These are phyloP conservation scores for Eucera pruinosa DNA, from an alignment of 2,888 invertebrate genomes.

Conservation along the genomic window DNA sequence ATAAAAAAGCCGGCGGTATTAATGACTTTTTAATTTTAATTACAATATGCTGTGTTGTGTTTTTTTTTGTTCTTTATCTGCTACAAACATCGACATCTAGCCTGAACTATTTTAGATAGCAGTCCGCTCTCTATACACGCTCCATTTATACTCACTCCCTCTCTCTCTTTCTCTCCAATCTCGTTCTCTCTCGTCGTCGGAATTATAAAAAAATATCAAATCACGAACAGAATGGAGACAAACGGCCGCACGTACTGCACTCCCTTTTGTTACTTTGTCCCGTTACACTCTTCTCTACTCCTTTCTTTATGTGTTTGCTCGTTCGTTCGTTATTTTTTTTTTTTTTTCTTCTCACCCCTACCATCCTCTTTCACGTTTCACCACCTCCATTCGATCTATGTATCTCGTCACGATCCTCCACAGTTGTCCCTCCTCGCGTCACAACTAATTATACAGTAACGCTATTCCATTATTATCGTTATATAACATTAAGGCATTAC, in stretches of 20 bases:
- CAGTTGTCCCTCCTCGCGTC: slow-evolving; percentile 51
- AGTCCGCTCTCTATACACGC: slow-evolving; percentile 80
- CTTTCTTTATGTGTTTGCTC: slow-evolving; percentile 8
- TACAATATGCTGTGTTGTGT: slow-evolving; percentile 81
- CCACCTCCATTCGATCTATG: too few species aligned
- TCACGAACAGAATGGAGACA: slow-evolving; percentile 78
- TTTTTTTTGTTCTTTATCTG: slow-evolving; percentile 78
- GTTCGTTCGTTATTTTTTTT: not conserved
- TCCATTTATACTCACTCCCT: slow-evolving; percentile 58
- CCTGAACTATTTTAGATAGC: slow-evolving; percentile 84
- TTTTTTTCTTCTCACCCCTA: slow-evolving; percentile 1
- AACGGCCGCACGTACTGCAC: slow-evolving; percentile 58
- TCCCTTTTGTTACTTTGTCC: slow-evolving; percentile 16
- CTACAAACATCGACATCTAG: slow-evolving; percentile 84
- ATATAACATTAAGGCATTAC: slow-evolving; percentile 84
- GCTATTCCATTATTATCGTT: slow-evolving; percentile 81
- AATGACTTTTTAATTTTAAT: slow-evolving; percentile 83
- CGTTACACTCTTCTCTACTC: slow-evolving; percentile 2
- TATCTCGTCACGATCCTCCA: not conserved
- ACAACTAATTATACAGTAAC: slow-evolving; percentile 78
- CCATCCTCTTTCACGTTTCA: slow-evolving; percentile 3
- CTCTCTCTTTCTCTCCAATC: slow-evolving; percentile 35
- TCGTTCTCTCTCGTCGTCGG: slow-evolving; percentile 61
- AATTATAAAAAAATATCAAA: slow-evolving; percentile 81
- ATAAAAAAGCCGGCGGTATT: slow-evolving; percentile 68